Conservation (phyloP, 2,888 invertebrate genomes). For the Lepidochrysops patricia region DNA sequence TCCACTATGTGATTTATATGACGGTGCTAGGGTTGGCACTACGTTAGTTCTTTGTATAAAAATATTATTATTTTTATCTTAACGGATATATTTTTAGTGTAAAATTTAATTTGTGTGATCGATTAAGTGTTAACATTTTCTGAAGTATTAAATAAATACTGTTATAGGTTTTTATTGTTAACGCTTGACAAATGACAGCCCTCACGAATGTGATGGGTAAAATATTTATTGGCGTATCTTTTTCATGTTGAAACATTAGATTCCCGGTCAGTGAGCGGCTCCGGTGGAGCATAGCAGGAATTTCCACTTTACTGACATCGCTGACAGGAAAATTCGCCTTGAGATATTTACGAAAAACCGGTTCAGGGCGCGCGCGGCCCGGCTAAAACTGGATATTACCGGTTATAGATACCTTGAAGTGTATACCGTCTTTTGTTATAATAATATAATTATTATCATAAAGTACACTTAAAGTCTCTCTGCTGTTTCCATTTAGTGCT, state of each 20-base stretch:
- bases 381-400: constrained; percentile 1
- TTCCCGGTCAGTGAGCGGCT: constrained; percentile 40
- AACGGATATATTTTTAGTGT: too few relatives aligned
- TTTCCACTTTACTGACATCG: constrained; percentile 49
- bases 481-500: too few relatives aligned
- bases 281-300: constrained; percentile 43
- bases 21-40: constrained; percentile 5
- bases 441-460: too few relatives aligned
- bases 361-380: not conserved
- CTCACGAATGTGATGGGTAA: constrained; percentile 28
- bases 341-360: constrained; percentile 23
- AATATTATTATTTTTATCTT: not conserved
- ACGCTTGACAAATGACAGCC: not conserved
- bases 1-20: constrained; percentile 27
- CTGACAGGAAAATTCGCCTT: constrained; percentile 37
- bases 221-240: constrained; percentile 44
- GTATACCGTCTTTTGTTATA: not conserved
- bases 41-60: not conserved
- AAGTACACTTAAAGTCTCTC: too few relatives aligned
- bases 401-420: not conserved
- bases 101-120: not conserved
- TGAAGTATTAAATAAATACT: too few relatives aligned
- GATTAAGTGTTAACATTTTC: too few relatives aligned
- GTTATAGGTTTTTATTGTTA: not conserved
- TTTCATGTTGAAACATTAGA: constrained; percentile 40